Percentiles rank a stretch among this genome's conserved stretches.
phyloP scores from a whole-genome alignment of 2,888 invertebrate genomes.

The Caenorhabditis sulstoni region DNA sequence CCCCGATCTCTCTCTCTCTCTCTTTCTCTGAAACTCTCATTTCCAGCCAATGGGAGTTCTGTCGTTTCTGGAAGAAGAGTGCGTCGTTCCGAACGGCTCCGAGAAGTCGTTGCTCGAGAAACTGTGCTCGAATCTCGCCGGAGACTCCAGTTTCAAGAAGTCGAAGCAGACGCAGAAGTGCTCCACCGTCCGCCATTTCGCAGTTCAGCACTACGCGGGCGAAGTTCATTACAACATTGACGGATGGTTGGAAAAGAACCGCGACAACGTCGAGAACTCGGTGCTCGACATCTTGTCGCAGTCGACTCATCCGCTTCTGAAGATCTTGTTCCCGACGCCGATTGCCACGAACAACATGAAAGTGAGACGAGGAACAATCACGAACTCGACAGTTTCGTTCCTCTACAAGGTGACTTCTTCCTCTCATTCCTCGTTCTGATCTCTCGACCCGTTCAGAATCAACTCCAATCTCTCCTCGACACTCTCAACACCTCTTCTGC shows the following conservation, averaged over 20 bases:
- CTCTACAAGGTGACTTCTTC: conserved; percentile 58
- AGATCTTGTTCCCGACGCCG: conserved; percentile 69
- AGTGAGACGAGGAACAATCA: conserved; percentile 63
- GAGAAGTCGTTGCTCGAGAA: conserved; percentile 77
- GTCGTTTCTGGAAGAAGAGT: conserved; percentile 79
- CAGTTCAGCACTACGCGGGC: conserved; percentile 82
- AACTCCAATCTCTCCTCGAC: conserved; percentile 76
- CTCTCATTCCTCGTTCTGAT: no score
- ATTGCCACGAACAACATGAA: conserved; percentile 46
- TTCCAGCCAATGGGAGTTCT: conserved; percentile 78
- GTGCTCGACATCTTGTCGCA: conserved; percentile 79
- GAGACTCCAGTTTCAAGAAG: conserved; percentile 68
- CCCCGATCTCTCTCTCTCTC: no score
- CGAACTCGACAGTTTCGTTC: conserved; percentile 67
- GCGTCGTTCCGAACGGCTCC: conserved; percentile 79
- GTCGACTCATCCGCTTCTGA: conserved; percentile 73
- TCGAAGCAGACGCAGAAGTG: conserved; percentile 78
- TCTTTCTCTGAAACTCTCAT: no score
- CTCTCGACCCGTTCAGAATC: conserved; percentile 73
- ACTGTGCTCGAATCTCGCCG: conserved; percentile 65
- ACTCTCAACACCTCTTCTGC: conserved; percentile 78
- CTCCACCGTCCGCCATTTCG: conserved; percentile 71
- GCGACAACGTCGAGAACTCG: conserved; percentile 70
- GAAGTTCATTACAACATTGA: conserved; percentile 82
- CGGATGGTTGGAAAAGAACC: conserved; percentile 82